These are phyloP conservation scores for Helostoma temminkii DNA, from an alignment of 2,797 vertebrate genomes.

Conservation along the genomic window DNA sequence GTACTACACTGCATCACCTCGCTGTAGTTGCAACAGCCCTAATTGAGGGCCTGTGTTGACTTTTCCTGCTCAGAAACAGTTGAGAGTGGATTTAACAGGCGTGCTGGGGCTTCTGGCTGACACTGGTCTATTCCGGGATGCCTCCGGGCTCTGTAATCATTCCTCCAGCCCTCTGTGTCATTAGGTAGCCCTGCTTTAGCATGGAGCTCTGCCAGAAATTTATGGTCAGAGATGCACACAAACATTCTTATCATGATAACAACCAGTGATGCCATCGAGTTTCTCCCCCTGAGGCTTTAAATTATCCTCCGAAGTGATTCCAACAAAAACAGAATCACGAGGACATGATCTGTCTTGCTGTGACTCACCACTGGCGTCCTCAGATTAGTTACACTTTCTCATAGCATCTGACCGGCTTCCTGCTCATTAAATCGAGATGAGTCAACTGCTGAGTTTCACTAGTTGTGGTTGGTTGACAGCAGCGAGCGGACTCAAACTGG, in stretches of 20 bases:
- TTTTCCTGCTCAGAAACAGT: slow-evolving; percentile 21
- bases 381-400: slow-evolving; percentile 73
- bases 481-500: neutral
- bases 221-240: slow-evolving; percentile 5
- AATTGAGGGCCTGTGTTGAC: slow-evolving; percentile 41
- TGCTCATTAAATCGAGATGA: slow-evolving; percentile 69
- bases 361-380: slow-evolving; percentile 62
- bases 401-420: slow-evolving; percentile 50
- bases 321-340: slow-evolving; percentile 47
- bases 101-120: slow-evolving; percentile 53
- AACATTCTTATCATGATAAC: slow-evolving; percentile 31
- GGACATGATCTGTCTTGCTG: slow-evolving; percentile 34
- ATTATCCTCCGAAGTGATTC: slow-evolving; percentile 33
- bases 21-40: slow-evolving; percentile 25
- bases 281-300: slow-evolving; percentile 20
- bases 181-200: slow-evolving; percentile 66
- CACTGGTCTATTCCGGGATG: slow-evolving; percentile 76
- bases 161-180: slow-evolving; percentile 58
- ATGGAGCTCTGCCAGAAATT: slow-evolving; percentile 30
- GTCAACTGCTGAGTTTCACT: slow-evolving; percentile 51
- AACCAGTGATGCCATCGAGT: slow-evolving; percentile 7
- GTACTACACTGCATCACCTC: slow-evolving; percentile 28
- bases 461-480: slow-evolving; percentile 38
- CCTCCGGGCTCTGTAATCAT: slow-evolving; percentile 74
- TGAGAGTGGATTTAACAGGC: slow-evolving; percentile 42